A percentile compares a stretch with the other conserved stretches of the same genome.
phyloP scores from a whole-genome alignment of 2,888 invertebrate species.

The Acrocera orbiculus region DNA sequence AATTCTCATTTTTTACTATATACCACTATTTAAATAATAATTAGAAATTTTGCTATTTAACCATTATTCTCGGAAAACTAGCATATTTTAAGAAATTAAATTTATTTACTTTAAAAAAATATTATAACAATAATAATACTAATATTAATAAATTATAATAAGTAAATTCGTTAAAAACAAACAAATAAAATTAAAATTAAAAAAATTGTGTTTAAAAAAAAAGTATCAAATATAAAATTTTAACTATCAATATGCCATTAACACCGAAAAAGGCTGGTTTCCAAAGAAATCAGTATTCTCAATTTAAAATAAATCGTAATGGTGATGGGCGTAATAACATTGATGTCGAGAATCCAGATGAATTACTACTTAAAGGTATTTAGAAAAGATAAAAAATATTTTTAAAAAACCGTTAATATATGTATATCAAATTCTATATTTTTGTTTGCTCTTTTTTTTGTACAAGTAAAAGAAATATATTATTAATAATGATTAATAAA shows the following conservation, averaged over 20 bases:
- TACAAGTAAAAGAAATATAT: too few relatives aligned
- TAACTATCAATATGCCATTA: slow-evolving; percentile 6
- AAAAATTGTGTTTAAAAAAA: neutral
- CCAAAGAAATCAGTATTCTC: slow-evolving; percentile 8
- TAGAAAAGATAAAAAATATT: neutral
- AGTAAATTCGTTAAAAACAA: neutral
- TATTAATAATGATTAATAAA: too few relatives aligned
- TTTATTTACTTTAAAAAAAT: neutral
- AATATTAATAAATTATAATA: neutral
- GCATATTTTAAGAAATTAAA: slow-evolving; percentile 9
- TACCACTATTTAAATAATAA: too few relatives aligned
- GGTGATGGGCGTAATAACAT: neutral
- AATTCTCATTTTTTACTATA: too few relatives aligned
- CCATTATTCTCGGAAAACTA: slow-evolving; percentile 12
- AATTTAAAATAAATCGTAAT: slow-evolving; percentile 3
- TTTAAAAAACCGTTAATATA: too few relatives aligned
- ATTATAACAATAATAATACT: neutral
- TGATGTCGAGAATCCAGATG: slow-evolving; percentile 4
- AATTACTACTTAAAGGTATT: slow-evolving; percentile 7
- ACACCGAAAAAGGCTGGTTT: slow-evolving; percentile 10
- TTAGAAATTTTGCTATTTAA: too few relatives aligned
- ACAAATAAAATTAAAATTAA: neutral
- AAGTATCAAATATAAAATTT: neutral
- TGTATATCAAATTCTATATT: too few relatives aligned
- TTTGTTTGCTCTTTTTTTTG: too few relatives aligned